A percentile compares a stretch with the other conserved stretches of the same genome.
Evolutionary conservation across 1,140 invertebrate species (phyloP).

Genomic region (Planococcus citri): DNA sequence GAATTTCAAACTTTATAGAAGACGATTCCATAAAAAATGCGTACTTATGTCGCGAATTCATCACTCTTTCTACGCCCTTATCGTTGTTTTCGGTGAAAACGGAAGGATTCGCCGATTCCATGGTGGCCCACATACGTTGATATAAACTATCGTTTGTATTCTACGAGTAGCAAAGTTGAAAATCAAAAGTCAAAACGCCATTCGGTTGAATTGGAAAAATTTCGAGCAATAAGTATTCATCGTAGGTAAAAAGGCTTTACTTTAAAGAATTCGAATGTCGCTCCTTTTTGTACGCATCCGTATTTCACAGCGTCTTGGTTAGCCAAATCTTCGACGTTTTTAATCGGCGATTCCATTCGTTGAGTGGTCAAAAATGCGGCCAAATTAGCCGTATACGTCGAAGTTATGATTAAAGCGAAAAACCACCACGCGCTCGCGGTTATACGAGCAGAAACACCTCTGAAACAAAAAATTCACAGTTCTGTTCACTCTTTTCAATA

Average conservation of each 20-base stretch:
- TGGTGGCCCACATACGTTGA: conserved; percentile 77
- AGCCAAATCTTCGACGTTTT: conserved; percentile 69
- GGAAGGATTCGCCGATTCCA: conserved; percentile 58
- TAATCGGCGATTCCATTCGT: conserved; percentile 73
- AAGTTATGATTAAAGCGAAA: conserved; percentile 76
- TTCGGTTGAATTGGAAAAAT: no score
- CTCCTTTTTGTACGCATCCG: conserved; percentile 62
- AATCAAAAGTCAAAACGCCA: no score
- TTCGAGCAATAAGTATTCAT: no score
- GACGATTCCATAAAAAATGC: conserved; percentile 92
- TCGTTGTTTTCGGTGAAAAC: conserved; percentile 60
- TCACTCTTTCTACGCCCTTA: conserved; percentile 65
- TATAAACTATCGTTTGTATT: conserved; percentile 74
- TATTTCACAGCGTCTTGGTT: conserved; percentile 71
- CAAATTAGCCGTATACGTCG: conserved; percentile 78
- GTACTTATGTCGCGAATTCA: conserved; percentile 50
- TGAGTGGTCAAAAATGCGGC: conserved; percentile 79
- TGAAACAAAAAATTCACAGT: conserved; percentile 13
- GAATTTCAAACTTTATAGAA: conserved; percentile 77
- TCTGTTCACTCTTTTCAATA: no score
- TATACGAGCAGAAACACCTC: conserved; percentile 58
- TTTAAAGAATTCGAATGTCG: conserved; percentile 71
- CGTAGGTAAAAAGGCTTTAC: conserved; percentile 37
- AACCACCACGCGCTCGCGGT: conserved; percentile 79
- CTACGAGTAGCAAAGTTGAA: conserved; percentile 31